phyloP scores from a whole-genome alignment of 2,888 invertebrate genomes.

The Dorcus hopei region DNA sequence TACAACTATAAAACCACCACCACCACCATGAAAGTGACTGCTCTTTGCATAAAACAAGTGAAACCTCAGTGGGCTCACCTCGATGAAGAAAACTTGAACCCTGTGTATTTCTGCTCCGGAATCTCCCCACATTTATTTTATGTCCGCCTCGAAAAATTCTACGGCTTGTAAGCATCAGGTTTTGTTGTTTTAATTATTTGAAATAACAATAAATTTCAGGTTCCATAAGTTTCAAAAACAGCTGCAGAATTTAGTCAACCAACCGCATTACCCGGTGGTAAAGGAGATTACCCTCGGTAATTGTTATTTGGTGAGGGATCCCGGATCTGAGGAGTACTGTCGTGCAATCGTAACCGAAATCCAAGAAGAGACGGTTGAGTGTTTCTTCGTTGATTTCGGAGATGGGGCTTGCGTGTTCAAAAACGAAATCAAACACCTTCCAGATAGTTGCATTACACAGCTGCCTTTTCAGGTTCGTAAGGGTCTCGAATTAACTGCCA shows the following conservation, averaged over 20 bases:
- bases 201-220: slow-evolving; percentile 14
- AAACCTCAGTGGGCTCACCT: slow-evolving; percentile 54
- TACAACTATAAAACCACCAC: slow-evolving; percentile 24
- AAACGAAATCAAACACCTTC: slow-evolving; percentile 51
- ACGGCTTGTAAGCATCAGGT: slow-evolving; percentile 37
- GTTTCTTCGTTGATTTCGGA: slow-evolving; percentile 64
- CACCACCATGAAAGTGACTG: slow-evolving; percentile 16
- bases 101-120: slow-evolving; percentile 51
- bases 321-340: slow-evolving; percentile 48
- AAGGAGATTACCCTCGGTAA: slow-evolving; percentile 44
- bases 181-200: not conserved
- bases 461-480: slow-evolving; percentile 53
- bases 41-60: slow-evolving; percentile 22
- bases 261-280: slow-evolving; percentile 30
- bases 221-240: slow-evolving; percentile 47
- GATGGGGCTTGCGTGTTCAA: slow-evolving; percentile 51
- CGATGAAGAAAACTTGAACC: slow-evolving; percentile 44
- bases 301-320: slow-evolving; percentile 54
- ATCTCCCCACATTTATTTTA: slow-evolving; percentile 53
- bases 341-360: slow-evolving; percentile 51
- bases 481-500: not conserved
- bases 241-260: slow-evolving; percentile 39
- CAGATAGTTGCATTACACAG: slow-evolving; percentile 51
- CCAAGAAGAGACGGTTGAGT: slow-evolving; percentile 47
- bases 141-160: slow-evolving; percentile 52